Percentiles rank a stretch among this genome's conserved stretches.
These are phyloP conservation scores for Dipodomys merriami DNA, from an alignment of 2,113 vertebrate genomes.

Conservation along the genomic window DNA sequence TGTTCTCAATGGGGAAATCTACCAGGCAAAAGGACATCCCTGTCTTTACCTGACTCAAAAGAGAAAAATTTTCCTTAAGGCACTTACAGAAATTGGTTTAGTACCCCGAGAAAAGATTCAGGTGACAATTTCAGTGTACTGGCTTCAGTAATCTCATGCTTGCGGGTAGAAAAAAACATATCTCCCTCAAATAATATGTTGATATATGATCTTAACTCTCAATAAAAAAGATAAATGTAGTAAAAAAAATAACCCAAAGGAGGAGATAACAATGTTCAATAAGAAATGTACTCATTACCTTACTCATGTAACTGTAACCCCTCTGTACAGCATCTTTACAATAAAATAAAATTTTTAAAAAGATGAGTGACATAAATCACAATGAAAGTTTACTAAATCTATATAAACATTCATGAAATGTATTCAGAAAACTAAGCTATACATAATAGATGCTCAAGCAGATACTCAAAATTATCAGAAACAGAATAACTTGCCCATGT, in stretches of 20 bases:
- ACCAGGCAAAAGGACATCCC: background rate
- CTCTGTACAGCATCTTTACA: no score
- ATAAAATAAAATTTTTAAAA: background rate
- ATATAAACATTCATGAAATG: background rate
- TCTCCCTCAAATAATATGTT: background rate
- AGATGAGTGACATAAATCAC: background rate
- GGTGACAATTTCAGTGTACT: background rate
- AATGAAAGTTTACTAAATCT: background rate
- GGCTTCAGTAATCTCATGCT: background rate
- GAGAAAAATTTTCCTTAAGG: background rate
- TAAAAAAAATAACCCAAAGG: no score
- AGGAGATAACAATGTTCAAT: no score
- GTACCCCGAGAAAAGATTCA: background rate
- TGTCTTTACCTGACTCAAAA: background rate
- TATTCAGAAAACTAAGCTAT: background rate
- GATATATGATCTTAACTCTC: background rate
- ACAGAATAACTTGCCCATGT: background rate
- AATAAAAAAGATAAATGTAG: background rate
- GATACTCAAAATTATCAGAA: background rate
- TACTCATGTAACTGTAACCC: no score
- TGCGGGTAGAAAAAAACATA: background rate
- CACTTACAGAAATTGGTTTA: background rate
- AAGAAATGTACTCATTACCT: no score
- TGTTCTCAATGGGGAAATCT: background rate
- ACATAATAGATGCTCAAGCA: background rate